Evolutionary conservation across 2,888 invertebrate species (phyloP), one percentile per base, ranked within the genome.

Genomic region (Lasioglossum malachurum): DNA sequence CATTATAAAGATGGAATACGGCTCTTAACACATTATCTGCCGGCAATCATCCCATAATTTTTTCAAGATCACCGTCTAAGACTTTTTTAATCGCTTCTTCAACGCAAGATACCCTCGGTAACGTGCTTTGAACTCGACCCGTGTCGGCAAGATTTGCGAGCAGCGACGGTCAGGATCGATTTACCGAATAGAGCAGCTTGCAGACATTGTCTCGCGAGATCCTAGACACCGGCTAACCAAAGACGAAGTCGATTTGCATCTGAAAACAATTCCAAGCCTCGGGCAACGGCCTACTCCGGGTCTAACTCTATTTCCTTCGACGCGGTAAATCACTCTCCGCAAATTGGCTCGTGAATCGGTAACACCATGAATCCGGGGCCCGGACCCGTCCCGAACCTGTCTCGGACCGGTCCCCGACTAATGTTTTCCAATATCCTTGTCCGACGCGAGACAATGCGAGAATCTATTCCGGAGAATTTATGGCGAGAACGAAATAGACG

Each of bases 331-430:
- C 88, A 80, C 75, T 35, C 49, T 35, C 49, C 60, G 60, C 57
- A 89, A 89, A 89, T 85, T 80, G 84, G 82, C 82, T 87, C 77
- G 81, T 78, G 87, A 83, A 87, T 87, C 81, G 46, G 75, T 80
- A 85, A 84, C 60, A 69, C 46, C 53, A 41, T 57, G 73, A 80
- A 77, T 38, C 49, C 38, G 23, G n/a, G 69, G 69, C 75, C 23
- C 38, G 49, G 75, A 74, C n/a, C 53, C n/a, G 44, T 27, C 12
- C 12, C 64, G 19, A 31, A 31, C n/a, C 53, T 23, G 35, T 27
- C 12, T 7, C 31, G 19, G 7, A 16, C 23, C 41, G 64, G 76
- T 31, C 23, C 12, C 7, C 60, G 14, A 49, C 69, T 44, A 67
- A 75, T 72, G 46, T 73, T 53, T 75, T 38, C 67, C 67, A 67